Percentiles rank a stretch among this genome's conserved stretches.
phyloP scores from a whole-genome alignment of 2,113 vertebrate genomes.

The Merops nubicus region DNA sequence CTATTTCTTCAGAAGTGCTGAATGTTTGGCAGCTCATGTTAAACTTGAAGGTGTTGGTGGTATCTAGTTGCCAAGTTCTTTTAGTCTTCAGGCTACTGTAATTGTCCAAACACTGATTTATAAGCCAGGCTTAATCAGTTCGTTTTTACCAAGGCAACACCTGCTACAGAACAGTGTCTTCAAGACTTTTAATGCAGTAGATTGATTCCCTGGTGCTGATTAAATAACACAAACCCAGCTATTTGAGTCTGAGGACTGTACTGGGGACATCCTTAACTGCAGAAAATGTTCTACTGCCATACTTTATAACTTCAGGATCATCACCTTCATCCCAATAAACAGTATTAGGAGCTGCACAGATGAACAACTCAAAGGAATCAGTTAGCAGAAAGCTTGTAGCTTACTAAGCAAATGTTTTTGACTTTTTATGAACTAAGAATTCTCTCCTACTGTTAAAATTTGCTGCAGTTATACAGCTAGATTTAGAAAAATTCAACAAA shows the following conservation, averaged over 20 bases:
- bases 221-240: background rate
- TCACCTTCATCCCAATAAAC: too few species aligned
- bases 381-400: background rate
- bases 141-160: background rate
- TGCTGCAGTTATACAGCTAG: background rate
- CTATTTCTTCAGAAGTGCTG: background rate
- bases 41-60: background rate
- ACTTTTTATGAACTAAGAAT: background rate
- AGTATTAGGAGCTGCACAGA: background rate
- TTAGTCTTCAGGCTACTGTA: background rate
- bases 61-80: background rate
- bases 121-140: background rate
- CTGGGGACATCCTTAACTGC: background rate
- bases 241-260: background rate
- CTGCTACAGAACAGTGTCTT: background rate
- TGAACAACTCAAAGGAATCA: background rate
- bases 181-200: background rate
- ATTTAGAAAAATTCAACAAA: background rate
- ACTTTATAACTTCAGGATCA: too few species aligned
- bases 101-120: background rate
- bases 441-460: background rate
- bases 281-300: fast-evolving
- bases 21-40: background rate
- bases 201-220: background rate
- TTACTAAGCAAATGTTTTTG: background rate